Evolutionary conservation across 2,888 invertebrate genomes (phyloP).

Genomic region (Patella pellucida): DNA sequence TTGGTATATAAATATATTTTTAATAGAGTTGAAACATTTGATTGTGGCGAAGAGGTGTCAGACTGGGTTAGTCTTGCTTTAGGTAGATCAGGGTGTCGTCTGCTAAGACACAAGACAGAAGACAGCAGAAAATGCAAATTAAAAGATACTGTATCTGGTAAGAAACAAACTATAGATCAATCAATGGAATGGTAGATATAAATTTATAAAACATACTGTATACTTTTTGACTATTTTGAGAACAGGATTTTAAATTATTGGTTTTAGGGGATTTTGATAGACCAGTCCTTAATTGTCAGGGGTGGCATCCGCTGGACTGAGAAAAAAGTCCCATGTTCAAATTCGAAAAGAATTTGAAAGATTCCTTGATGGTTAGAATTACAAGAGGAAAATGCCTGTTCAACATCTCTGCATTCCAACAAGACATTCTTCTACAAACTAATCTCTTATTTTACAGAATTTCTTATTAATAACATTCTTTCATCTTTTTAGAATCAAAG

Average conservation of each 20-base stretch:
- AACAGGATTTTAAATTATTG: too few species aligned
- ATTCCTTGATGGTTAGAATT: too few species aligned
- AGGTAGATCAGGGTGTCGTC: constrained; percentile 75
- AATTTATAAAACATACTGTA: too few species aligned
- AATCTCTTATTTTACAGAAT: neutral
- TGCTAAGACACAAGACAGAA: constrained; percentile 55
- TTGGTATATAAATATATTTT: neutral
- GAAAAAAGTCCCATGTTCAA: too few species aligned
- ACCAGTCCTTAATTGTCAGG: too few species aligned
- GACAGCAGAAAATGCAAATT: constrained; percentile 46
- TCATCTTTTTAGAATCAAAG: neutral
- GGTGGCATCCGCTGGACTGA: too few species aligned
- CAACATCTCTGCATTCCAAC: too few species aligned
- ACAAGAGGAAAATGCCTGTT: too few species aligned
- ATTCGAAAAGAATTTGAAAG: too few species aligned
- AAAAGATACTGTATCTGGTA: constrained; percentile 30
- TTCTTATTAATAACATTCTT: neutral
- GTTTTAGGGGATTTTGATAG: too few species aligned
- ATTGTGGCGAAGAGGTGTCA: constrained; percentile 87
- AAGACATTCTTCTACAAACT: neutral
- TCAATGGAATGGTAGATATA: too few species aligned
- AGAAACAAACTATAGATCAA: neutral
- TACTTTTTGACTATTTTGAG: too few species aligned
- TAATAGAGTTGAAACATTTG: constrained; percentile 76
- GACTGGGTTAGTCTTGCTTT: constrained; percentile 86